Base-by-base conservation (phyloP, 2,113 vertebrate genomes). In the Amphiprion percula region DNA sequence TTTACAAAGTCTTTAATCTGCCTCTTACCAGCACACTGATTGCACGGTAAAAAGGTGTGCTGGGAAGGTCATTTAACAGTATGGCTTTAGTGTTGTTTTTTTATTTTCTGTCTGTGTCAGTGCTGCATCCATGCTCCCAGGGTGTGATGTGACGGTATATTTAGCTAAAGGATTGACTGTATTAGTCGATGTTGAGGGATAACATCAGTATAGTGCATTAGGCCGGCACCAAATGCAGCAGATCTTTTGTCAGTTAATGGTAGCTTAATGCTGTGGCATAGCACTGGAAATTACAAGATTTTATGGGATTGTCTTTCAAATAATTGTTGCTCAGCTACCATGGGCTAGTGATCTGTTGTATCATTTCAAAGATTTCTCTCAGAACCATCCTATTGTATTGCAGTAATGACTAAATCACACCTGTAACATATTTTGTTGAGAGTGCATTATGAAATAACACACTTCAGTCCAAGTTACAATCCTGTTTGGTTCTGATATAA, bases 241-340 rank as follows among this genome's bases (percentile, higher is more conserved):
- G 89, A 91, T 90, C 84, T 84, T 87, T 83, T 88, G 70, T 90
- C 76, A 53, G 69, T 92, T 89, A 93, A 94, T 93, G 87, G 71
- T 61, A 70, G 84, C 82, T 86, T 93, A 91, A 88, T 87, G 79
- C 84, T 16, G 1, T 50, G 81, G 74, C 74, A 55, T 47, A 6
- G 14, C 53, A 52, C 79, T 78, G 68, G 76, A 85, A 90, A 81
- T 79, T 66, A 11, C 55, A 21, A 80, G 85, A 68, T 91, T 91
- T 90, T 62, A 85, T 77, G 10, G 81, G 91, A 91, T 88, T 90
- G 74, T 90, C 68, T 90, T 75, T 85, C 74, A 65, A 61, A 71
- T 90, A 88, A 88, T 92, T 91, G 83, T 88, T 60, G 76, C 75
- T 75, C 81, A 62, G 62, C 72, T 70, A 62, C 71, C 68, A 50